Conservation (phyloP, 2,888 invertebrate species). For the Cheilosia vernalis region DNA sequence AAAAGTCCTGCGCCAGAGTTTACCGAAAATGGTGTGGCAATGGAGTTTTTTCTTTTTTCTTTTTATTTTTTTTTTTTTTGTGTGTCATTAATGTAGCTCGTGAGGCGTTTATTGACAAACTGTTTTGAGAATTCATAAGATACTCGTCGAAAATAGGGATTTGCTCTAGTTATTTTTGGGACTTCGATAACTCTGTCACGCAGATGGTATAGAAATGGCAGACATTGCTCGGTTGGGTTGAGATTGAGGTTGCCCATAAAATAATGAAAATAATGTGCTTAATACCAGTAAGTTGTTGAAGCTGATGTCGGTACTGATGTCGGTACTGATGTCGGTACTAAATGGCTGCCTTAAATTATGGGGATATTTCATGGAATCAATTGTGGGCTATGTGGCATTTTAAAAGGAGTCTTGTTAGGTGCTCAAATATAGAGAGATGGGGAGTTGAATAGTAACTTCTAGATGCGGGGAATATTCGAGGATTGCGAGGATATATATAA, state of each 20-base stretch:
- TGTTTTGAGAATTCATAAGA: conserved; percentile 66
- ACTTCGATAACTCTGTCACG: conserved; percentile 3
- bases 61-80: conserved; percentile 28
- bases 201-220: conserved; percentile 36
- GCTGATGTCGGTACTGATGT: not conserved
- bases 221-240: conserved; percentile 19
- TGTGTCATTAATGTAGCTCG: conserved; percentile 65
- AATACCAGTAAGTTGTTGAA: conserved; percentile 11
- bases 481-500: too few relatives aligned
- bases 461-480: too few relatives aligned
- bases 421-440: too few relatives aligned
- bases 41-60: conserved; percentile 13
- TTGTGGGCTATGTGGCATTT: too few relatives aligned
- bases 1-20: conserved; percentile 19
- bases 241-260: conserved; percentile 27
- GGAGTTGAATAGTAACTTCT: too few relatives aligned
- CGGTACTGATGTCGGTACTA: not conserved
- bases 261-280: conserved; percentile 42
- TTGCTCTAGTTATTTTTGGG: conserved; percentile 27
- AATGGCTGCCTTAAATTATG: not conserved
- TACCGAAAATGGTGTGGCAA: conserved; percentile 3
- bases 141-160: conserved; percentile 48
- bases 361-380: not conserved
- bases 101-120: conserved; percentile 70
- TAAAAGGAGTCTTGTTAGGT: too few relatives aligned